These are phyloP conservation scores for Thysanoteuthis rhombus DNA, from an alignment of 2,888 invertebrate species.

Conservation along the genomic window DNA sequence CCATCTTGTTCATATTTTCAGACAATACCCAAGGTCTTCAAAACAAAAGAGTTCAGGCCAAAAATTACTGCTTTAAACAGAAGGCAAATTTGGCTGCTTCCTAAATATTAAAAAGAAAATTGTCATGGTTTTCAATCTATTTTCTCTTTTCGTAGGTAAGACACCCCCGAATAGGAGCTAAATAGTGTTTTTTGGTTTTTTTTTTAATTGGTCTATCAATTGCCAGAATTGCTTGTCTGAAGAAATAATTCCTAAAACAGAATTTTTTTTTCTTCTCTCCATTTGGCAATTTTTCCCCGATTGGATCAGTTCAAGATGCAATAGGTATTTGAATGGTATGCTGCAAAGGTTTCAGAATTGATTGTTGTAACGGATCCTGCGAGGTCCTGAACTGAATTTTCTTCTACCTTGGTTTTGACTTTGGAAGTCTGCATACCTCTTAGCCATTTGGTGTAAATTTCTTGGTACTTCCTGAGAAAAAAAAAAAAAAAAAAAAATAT, in stretches of 20 bases:
- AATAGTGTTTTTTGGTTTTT: not conserved
- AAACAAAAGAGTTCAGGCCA: not conserved
- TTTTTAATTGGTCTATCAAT: not conserved
- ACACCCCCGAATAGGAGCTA: accelerated
- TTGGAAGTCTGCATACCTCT: constrained; percentile 74
- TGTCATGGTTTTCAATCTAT: too few relatives aligned
- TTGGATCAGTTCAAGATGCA: not conserved
- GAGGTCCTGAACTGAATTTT: not conserved
- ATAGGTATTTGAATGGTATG: not conserved
- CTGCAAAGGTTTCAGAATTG: not conserved
- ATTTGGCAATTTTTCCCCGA: not conserved
- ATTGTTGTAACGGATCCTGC: constrained; percentile 17
- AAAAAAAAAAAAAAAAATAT: constrained; percentile 14
- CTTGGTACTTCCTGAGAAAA: constrained; percentile 77
- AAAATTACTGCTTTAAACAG: not conserved
- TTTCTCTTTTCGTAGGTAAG: not conserved
- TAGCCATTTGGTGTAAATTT: constrained; percentile 80
- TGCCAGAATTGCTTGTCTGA: too few relatives aligned
- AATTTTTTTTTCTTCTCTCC: not conserved
- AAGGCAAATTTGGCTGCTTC: too few relatives aligned
- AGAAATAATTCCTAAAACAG: not conserved
- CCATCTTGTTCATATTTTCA: not conserved
- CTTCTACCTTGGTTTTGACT: constrained; percentile 45
- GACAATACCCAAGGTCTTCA: not conserved
- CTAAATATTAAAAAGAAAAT: too few relatives aligned